These are phyloP conservation scores for Mythimna impura DNA, from an alignment of 2,888 invertebrate species.

Conservation along the genomic window DNA sequence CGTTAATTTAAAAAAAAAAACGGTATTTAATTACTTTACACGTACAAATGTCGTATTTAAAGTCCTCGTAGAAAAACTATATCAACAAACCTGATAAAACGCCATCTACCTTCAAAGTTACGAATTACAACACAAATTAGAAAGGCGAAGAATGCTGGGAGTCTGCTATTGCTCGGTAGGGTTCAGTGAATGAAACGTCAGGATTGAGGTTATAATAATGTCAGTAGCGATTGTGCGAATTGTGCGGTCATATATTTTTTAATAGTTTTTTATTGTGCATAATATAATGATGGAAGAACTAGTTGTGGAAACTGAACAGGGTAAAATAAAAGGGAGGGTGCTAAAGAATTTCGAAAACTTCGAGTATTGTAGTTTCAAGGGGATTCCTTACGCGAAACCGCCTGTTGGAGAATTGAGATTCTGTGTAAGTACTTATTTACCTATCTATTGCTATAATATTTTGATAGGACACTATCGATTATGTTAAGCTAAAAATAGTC, in stretches of 20 bases:
- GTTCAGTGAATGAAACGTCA: slow-evolving; percentile 5
- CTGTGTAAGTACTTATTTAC: slow-evolving; percentile 72
- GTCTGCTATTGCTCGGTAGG: slow-evolving; percentile 7
- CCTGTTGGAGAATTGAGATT: slow-evolving; percentile 85
- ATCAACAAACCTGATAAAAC: neutral
- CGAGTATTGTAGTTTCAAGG: slow-evolving; percentile 85
- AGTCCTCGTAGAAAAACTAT: neutral
- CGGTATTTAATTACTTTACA: neutral
- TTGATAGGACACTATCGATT: neutral
- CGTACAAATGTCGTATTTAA: too few relatives aligned
- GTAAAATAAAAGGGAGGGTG: slow-evolving; percentile 85
- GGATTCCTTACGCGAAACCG: slow-evolving; percentile 91
- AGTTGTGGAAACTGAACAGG: slow-evolving; percentile 81
- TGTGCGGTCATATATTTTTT: slow-evolving; percentile 21
- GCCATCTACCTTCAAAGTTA: slow-evolving; percentile 55
- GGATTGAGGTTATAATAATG: slow-evolving; percentile 55
- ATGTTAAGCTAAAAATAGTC: slow-evolving; percentile 6
- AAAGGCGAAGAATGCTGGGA: slow-evolving; percentile 19
- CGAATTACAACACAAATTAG: slow-evolving; percentile 23
- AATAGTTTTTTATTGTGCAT: slow-evolving; percentile 34
- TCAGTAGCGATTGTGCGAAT: slow-evolving; percentile 37
- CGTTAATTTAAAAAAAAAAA: too few relatives aligned
- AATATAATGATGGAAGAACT: slow-evolving; percentile 48
- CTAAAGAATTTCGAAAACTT: slow-evolving; percentile 78
- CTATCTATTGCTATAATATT: neutral